Conservation (phyloP, 1,140 invertebrate genomes). For the Camponotus vicinus region DNA sequence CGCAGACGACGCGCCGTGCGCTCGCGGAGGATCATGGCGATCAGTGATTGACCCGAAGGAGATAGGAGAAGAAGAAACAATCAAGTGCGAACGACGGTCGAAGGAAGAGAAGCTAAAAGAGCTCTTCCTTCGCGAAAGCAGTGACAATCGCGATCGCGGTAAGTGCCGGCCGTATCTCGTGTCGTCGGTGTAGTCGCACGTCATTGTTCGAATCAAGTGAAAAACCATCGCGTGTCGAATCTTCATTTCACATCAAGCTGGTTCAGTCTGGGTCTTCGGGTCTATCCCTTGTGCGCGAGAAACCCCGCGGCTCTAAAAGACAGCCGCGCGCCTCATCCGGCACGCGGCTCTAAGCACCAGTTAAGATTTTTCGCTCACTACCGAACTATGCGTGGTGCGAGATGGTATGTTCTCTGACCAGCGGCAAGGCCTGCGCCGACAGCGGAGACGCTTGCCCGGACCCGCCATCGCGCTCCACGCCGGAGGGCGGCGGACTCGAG, state of each 20-base stretch:
- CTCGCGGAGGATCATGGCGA: not conserved
- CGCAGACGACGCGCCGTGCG: constrained; percentile 24
- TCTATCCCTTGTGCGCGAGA: not conserved
- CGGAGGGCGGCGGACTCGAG: constrained; percentile 62
- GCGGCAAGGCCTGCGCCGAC: constrained; percentile 71
- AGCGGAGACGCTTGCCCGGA: constrained; percentile 70
- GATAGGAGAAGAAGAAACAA: not conserved
- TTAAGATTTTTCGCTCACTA: constrained; percentile 70
- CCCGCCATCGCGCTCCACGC: constrained; percentile 66
- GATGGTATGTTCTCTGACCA: constrained; percentile 86
- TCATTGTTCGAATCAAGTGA: constrained; percentile 12
- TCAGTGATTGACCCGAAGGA: constrained; percentile 33
- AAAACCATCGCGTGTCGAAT: constrained; percentile 17
- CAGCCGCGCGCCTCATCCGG: constrained; percentile 10
- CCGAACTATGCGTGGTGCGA: constrained; percentile 85
- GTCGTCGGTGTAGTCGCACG: constrained; percentile 5
- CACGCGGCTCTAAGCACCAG: constrained; percentile 33
- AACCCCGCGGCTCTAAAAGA: not conserved
- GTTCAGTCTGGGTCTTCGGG: constrained; percentile 2
- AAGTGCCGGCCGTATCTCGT: constrained; percentile 33
- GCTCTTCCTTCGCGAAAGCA: constrained; percentile 10
- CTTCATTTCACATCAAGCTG: not conserved
- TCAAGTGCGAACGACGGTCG: too few relatives aligned
- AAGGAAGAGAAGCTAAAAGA: not conserved
- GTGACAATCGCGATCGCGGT: constrained; percentile 50